Evolutionary conservation across 1,140 invertebrate genomes (phyloP).

Genomic region (Conus betulinus): DNA sequence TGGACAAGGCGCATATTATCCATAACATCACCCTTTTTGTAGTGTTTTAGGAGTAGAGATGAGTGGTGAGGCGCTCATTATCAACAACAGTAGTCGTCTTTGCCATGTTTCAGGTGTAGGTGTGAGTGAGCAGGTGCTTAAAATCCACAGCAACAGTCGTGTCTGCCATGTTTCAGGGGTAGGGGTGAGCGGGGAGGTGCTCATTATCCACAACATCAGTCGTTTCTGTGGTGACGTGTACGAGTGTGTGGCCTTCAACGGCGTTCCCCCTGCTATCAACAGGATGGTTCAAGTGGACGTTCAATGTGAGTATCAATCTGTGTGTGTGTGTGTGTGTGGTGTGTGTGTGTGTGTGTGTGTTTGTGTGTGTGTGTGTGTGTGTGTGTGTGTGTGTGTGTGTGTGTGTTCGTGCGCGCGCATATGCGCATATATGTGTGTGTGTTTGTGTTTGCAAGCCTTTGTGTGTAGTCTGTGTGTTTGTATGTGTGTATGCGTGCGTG

Average conservation of each 20-base stretch:
- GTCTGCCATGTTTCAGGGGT: conserved; percentile 46
- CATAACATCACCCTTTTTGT: too few relatives aligned
- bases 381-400: not conserved
- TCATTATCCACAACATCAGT: conserved; percentile 66
- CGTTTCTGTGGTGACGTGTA: conserved; percentile 63
- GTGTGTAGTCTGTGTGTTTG: not conserved
- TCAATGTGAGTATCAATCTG: conserved; percentile 60
- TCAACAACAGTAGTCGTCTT: too few relatives aligned
- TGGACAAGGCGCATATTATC: too few relatives aligned
- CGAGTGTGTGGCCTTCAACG: conserved; percentile 68
- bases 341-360: conserved; percentile 42
- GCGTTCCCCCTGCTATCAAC: conserved; percentile 59
- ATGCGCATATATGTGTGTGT: not conserved
- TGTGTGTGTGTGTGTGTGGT: conserved; percentile 44
- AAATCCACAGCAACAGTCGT: not conserved
- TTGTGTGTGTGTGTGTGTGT: conserved; percentile 33
- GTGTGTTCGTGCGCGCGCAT: not conserved
- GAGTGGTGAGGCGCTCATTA: too few relatives aligned
- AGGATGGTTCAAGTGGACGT: conserved; percentile 58
- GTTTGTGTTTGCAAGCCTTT: not conserved
- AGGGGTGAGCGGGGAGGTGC: conserved; percentile 60
- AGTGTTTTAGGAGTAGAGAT: too few relatives aligned
- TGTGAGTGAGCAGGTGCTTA: too few relatives aligned
- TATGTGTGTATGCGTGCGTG: conserved; percentile 7
- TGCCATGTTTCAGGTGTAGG: too few relatives aligned